Evolutionary conservation across 1,140 invertebrate species (phyloP).

Genomic region (Apis laboriosa): DNA sequence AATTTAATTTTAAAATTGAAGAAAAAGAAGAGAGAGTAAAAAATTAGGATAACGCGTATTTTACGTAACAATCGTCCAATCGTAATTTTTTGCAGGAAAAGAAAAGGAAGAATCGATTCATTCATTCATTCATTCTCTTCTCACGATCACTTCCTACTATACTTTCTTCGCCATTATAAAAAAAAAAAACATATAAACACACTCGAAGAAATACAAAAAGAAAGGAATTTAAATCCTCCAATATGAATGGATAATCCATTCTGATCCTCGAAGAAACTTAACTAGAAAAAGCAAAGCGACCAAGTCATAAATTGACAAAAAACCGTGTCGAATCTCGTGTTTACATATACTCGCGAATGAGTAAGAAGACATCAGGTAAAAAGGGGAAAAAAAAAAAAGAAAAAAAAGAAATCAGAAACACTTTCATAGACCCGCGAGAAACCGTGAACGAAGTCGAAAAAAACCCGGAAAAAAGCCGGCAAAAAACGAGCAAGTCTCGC

Average conservation of each 20-base stretch:
- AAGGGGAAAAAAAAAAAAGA: slow-evolving; percentile 4
- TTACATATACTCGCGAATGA: background rate
- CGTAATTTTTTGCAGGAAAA: too few relatives aligned
- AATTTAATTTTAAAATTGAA: too few relatives aligned
- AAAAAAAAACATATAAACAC: background rate
- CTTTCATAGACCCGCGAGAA: slow-evolving; percentile 15
- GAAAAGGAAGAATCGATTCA: too few relatives aligned
- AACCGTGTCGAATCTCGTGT: slow-evolving; percentile 7
- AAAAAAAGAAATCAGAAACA: slow-evolving; percentile 21
- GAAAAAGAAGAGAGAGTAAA: background rate
- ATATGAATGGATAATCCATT: background rate
- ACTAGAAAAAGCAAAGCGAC: background rate
- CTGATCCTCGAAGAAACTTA: background rate
- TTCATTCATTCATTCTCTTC: background rate
- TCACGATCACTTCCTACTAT: too few relatives aligned
- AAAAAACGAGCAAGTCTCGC: slow-evolving; percentile 5
- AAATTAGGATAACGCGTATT: too few relatives aligned
- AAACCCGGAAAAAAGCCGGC: background rate
- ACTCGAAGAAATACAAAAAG: background rate
- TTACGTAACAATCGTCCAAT: too few relatives aligned
- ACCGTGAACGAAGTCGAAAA: background rate
- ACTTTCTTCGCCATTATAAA: background rate
- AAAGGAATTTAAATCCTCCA: background rate
- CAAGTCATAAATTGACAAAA: background rate
- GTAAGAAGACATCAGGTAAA: background rate